Evolutionary conservation across 2,797 vertebrate genomes (phyloP).

Genomic region (Ispidina picta): DNA sequence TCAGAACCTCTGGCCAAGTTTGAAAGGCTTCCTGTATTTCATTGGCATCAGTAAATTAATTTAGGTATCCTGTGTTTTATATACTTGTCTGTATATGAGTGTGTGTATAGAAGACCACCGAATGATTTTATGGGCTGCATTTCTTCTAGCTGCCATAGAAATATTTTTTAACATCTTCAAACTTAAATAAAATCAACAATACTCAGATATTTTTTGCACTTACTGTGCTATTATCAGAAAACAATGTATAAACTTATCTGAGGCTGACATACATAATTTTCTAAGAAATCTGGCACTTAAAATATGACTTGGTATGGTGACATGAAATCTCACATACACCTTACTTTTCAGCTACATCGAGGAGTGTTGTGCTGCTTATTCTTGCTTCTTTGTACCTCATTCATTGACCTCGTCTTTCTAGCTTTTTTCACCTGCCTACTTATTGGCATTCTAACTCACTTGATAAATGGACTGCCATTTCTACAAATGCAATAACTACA

Average conservation of each 20-base stretch:
- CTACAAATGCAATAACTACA: slow-evolving; percentile 60
- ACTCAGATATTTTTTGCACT: background rate
- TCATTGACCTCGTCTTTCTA: slow-evolving; percentile 45
- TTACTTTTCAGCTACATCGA: background rate
- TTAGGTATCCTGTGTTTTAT: background rate
- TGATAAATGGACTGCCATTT: slow-evolving; percentile 71
- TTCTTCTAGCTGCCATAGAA: background rate
- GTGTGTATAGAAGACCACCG: background rate
- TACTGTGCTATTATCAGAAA: background rate
- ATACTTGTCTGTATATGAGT: background rate
- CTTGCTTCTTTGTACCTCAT: background rate
- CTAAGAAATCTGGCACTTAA: background rate
- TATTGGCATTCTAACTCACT: slow-evolving; percentile 58
- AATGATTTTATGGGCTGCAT: background rate
- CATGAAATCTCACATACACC: background rate
- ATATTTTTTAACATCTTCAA: background rate
- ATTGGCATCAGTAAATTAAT: background rate
- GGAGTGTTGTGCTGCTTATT: background rate
- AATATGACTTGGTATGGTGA: background rate
- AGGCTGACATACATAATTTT: background rate
- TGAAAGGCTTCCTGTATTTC: background rate
- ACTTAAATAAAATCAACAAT: background rate
- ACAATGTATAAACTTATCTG: background rate
- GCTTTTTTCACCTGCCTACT: slow-evolving; percentile 33
- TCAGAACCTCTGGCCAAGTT: background rate